Evolutionary conservation across 2,113 vertebrate genomes (phyloP).

Genomic region (Mohoua ochrocephala): DNA sequence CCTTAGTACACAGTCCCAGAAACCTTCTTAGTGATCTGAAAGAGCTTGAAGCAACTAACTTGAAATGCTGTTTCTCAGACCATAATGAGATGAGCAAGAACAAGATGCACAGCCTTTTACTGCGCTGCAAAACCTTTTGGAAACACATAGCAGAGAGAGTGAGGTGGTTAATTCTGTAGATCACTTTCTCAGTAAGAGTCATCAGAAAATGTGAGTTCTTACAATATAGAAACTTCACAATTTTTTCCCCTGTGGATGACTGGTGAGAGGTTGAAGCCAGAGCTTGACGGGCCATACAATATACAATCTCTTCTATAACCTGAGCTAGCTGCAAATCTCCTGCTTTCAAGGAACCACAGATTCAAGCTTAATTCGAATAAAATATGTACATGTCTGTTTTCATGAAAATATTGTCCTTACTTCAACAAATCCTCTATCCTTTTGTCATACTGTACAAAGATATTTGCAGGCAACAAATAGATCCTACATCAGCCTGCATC

Average conservation of each 20-base stretch:
- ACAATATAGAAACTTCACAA: background rate
- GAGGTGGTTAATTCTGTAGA: background rate
- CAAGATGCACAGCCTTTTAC: background rate
- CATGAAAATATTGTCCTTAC: background rate
- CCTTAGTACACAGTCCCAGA: background rate
- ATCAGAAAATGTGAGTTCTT: background rate
- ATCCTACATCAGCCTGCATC: background rate
- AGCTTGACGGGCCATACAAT: background rate
- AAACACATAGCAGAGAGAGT: background rate
- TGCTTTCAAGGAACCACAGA: background rate
- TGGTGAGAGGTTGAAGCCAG: background rate
- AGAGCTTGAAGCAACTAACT: background rate
- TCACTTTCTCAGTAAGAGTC: background rate
- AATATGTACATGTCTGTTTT: background rate
- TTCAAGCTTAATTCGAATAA: background rate
- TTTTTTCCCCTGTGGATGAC: background rate
- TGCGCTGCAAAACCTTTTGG: background rate
- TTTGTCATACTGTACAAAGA: background rate
- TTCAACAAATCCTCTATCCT: background rate
- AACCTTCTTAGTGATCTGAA: background rate
- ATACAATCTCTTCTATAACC: background rate
- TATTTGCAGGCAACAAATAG: background rate
- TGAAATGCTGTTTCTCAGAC: background rate
- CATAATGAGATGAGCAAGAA: background rate
- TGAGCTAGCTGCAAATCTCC: background rate